These are phyloP conservation scores for Brachypteracias leptosomus DNA, from an alignment of 2,113 vertebrate species.

Conservation along the genomic window DNA sequence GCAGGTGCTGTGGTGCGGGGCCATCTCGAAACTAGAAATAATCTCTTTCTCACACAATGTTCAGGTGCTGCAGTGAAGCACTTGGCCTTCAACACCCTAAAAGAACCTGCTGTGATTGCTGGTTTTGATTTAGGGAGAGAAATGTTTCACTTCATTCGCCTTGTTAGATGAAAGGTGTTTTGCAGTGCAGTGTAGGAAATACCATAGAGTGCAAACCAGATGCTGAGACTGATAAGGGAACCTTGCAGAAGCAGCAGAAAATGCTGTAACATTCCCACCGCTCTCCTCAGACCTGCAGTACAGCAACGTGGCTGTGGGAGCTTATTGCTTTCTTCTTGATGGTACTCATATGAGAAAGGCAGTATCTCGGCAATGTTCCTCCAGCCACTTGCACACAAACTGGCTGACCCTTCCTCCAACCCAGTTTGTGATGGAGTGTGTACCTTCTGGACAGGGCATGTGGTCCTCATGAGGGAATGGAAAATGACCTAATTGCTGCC, in stretches of 20 bases:
- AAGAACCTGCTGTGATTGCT: background rate
- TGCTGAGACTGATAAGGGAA: background rate
- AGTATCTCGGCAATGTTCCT: background rate
- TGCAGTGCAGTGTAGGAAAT: background rate
- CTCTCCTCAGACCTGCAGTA: background rate
- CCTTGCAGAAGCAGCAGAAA: background rate
- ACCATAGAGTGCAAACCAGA: background rate
- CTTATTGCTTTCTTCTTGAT: background rate
- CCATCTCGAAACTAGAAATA: background rate
- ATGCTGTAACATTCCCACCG: background rate
- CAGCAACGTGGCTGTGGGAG: fast-evolving
- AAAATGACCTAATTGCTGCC: background rate
- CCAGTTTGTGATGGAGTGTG: fast-evolving
- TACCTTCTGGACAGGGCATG: fast-evolving
- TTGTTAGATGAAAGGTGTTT: background rate
- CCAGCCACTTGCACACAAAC: background rate
- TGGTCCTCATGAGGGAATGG: background rate
- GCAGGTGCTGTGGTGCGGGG: background rate
- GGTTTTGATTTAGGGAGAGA: background rate
- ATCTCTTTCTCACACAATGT: background rate
- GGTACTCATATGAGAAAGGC: fast-evolving
- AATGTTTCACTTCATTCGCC: background rate
- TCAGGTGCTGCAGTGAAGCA: background rate
- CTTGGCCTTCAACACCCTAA: background rate
- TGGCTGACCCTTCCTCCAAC: background rate